A percentile compares a stretch with the other conserved stretches of the same genome.
phyloP scores from a whole-genome alignment of 2,797 vertebrate species.

The Spatula versicolor region DNA sequence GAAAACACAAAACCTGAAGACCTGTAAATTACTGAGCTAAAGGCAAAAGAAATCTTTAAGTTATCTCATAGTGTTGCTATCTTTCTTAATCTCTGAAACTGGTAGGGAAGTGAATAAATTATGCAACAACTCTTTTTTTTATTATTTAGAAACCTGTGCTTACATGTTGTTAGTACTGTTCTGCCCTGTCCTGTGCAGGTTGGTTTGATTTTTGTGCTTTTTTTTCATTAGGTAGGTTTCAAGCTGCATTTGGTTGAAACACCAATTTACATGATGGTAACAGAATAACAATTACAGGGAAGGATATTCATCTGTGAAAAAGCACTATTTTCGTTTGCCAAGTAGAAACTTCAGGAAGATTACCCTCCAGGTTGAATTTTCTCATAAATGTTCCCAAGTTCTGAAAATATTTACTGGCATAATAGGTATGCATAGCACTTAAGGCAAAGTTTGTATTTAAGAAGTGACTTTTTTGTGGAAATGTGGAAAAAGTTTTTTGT shows the following conservation, averaged over 20 bases:
- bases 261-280: slow-evolving; percentile 30
- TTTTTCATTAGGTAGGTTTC: slow-evolving; percentile 14
- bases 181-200: slow-evolving; percentile 28
- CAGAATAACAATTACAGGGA: slow-evolving; percentile 40
- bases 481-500: neutral
- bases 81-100: slow-evolving; percentile 38
- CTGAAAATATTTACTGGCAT: slow-evolving; percentile 27
- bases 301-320: slow-evolving; percentile 37
- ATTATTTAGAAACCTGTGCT: slow-evolving; percentile 52
- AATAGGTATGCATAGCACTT: neutral
- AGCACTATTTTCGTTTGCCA: slow-evolving; percentile 43
- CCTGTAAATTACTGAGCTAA: slow-evolving; percentile 21
- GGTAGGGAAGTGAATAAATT: slow-evolving; percentile 56
- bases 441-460: neutral
- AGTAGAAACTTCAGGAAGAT: slow-evolving; percentile 58
- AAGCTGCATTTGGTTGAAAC: slow-evolving; percentile 23
- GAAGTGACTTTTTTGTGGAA: neutral
- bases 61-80: slow-evolving; percentile 21
- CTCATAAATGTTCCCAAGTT: slow-evolving; percentile 35
- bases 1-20: neutral
- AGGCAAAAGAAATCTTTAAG: slow-evolving; percentile 11
- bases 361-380: slow-evolving; percentile 55
- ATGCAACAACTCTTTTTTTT: slow-evolving; percentile 35
- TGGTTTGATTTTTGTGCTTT: slow-evolving; percentile 9
- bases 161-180: slow-evolving; percentile 48